Percentiles rank a stretch among this genome's conserved stretches.
Evolutionary conservation across 1,140 invertebrate genomes (phyloP).

Genomic region (Thaumetopoea pityocampa): DNA sequence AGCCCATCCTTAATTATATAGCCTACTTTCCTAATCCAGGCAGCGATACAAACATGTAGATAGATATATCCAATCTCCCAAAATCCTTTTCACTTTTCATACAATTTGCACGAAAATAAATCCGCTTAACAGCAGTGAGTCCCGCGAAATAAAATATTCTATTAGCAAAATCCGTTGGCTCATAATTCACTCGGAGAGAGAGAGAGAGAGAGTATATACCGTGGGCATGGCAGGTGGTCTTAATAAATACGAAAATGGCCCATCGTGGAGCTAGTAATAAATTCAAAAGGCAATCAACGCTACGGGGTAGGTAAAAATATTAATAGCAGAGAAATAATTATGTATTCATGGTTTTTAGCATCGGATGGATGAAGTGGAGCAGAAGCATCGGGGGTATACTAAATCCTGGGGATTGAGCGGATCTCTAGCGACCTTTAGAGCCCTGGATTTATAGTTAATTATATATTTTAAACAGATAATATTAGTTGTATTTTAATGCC

Average conservation of each 20-base stretch:
- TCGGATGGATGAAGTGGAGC: constrained; percentile 31
- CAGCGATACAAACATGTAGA: no score
- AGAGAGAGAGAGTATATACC: no score
- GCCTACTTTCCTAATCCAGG: no score
- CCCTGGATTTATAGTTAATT: no score
- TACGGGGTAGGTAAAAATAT: constrained; percentile 68
- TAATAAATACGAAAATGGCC: constrained; percentile 73
- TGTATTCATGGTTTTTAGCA: constrained; percentile 63
- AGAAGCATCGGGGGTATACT: constrained; percentile 40
- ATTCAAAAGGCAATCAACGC: constrained; percentile 75
- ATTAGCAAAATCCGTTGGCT: constrained; percentile 61
- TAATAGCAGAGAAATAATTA: constrained; percentile 73
- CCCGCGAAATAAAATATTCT: constrained; percentile 71
- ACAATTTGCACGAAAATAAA: constrained; percentile 24
- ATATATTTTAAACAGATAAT: no score
- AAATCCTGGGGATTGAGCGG: constrained; percentile 38
- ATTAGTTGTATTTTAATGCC: no score
- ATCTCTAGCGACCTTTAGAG: constrained; percentile 7
- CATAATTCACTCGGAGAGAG: constrained; percentile 67
- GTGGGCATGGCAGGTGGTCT: constrained; percentile 65
- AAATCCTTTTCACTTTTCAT: constrained; percentile 9
- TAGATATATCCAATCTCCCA: not conserved
- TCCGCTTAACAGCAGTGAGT: constrained; percentile 39
- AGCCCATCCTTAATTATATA: no score
- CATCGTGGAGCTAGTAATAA: constrained; percentile 71